Base-by-base conservation (phyloP, 1,140 invertebrate species). In the Contarinia nasturtii region DNA sequence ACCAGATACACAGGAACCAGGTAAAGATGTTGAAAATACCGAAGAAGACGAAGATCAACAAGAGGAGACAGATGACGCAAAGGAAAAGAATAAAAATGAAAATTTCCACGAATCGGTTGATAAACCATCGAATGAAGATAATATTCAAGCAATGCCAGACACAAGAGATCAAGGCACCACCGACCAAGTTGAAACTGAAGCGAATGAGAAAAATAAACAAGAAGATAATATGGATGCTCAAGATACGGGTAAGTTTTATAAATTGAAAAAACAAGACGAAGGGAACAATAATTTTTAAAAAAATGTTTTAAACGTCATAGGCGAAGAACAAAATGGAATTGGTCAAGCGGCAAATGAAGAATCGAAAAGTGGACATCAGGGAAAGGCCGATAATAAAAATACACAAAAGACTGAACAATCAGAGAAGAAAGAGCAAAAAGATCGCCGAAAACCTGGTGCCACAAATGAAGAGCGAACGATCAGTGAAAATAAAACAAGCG, bases 21-120 rank as follows among this genome's bases (percentile, higher is more conserved):
- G 56, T 7, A 57, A 61, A 22, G 54, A 63, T 33, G 54, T 54
- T 1, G 57, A 53, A 8, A 45, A 54, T 4, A 40, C 51, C n/a
- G 56, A 58, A 46, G 44, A 49, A 22, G 49, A 52, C 45, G 46
- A 46, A 11, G 50, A 52, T 11, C 54, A 19, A 55, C 45, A 15
- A 58, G 67, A 18, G 51, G 63, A 2, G 55, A 63, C 5, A 4
- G 20, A 33, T 33, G 48, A 58, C 44, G 54, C 60, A 44, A 55
- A 55, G 33, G 52, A 56, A 53, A 53, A 65, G 46, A 54, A 66
- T 45, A 58, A 58, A 34, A 52, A 58, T 19, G 67, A 76, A 12
- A 76, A 86, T 33, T 63, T 76, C 50, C 79, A 84, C 54, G 78
- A 90, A 19, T 74, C 76, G 7, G 72, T 69, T 49, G 69, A 76